Conservation (phyloP, 37 sponge, comb jelly and placozoan species). For the Theonella swinhoei region DNA sequence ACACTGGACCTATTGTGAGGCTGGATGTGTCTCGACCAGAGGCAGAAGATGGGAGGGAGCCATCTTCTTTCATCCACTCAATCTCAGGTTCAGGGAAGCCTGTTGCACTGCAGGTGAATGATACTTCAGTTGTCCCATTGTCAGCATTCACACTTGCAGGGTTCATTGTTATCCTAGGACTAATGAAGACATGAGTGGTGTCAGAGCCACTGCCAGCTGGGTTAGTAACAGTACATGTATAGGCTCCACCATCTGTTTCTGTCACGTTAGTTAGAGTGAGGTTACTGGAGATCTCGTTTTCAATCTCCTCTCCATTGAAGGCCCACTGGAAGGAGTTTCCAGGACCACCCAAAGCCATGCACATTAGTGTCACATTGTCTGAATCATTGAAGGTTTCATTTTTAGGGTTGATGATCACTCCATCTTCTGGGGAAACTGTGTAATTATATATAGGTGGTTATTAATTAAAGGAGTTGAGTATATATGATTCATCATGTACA, state of each 20-base stretch:
- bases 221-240: conserved; percentile 20
- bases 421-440: no score
- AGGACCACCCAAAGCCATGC: conserved; percentile 63
- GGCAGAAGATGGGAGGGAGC: not conserved
- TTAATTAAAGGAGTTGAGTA: no score
- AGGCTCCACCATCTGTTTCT: conserved; percentile 8
- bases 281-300: not conserved
- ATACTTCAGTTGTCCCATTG: not conserved
- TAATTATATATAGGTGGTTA: not conserved
- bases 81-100: conserved; percentile 29
- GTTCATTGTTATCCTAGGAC: not conserved
- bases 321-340: conserved; percentile 47
- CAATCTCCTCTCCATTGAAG: not conserved
- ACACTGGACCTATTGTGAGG: no score
- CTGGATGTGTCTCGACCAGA: no score
- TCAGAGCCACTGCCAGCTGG: conserved; percentile 26
- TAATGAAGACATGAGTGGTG: not conserved
- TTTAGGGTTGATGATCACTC: no score
- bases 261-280: not conserved
- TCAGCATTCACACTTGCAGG: no score
- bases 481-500: no score
- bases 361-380: conserved; percentile 15
- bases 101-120: conserved; percentile 4
- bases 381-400: not conserved
- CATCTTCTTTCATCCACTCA: conserved; percentile 7